phyloP scores from a whole-genome alignment of 2,113 vertebrate genomes.

The Scortum barcoo region DNA sequence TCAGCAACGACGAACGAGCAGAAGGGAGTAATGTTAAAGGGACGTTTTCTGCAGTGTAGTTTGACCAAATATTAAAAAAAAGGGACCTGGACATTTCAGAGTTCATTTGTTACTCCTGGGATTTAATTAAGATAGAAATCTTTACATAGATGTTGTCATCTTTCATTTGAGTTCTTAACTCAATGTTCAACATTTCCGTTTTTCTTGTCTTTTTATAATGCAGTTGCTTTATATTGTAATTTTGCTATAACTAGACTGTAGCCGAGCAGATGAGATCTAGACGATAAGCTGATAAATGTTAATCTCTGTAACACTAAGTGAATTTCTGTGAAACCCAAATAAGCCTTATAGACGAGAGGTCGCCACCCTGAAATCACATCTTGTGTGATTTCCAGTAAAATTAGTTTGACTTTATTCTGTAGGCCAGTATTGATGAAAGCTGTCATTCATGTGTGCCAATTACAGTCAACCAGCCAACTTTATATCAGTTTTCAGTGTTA shows the following conservation, averaged over 20 bases:
- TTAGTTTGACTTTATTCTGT: neutral
- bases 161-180: conserved; percentile 14
- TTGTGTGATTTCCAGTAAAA: conserved; percentile 1
- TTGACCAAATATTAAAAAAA: conserved; percentile 41
- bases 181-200: conserved; percentile 26
- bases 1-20: conserved; percentile 40
- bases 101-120: conserved; percentile 21
- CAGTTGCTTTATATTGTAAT: conserved; percentile 65
- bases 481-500: conserved; percentile 69
- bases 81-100: conserved; percentile 42
- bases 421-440: conserved; percentile 43
- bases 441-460: conserved; percentile 19
- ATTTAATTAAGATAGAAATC: conserved; percentile 25
- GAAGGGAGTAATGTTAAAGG: conserved; percentile 44
- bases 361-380: conserved; percentile 15
- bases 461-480: conserved; percentile 26
- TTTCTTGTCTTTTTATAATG: conserved; percentile 34
- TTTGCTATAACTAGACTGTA: conserved; percentile 32
- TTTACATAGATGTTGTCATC: conserved; percentile 33
- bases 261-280: conserved; percentile 28
- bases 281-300: conserved; percentile 38
- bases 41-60: conserved; percentile 32
- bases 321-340: conserved; percentile 37
- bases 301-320: conserved; percentile 31
- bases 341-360: conserved; percentile 14